Base-by-base conservation (phyloP, 2,113 vertebrate species). In the Alosa alosa region DNA sequence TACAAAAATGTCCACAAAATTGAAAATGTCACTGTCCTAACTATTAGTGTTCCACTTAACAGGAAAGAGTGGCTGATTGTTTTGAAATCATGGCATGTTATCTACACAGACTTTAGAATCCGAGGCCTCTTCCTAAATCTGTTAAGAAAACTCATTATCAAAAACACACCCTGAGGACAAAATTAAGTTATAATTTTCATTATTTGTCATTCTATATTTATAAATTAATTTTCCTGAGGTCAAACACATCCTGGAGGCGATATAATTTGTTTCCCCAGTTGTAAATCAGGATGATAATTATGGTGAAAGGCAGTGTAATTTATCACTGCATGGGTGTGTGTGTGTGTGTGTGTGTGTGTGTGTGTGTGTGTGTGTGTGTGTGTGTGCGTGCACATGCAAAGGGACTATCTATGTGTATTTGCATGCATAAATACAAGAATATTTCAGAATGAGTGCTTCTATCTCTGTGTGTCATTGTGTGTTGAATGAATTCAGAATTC, bases 71-170 rank as follows among this genome's bases (percentile, higher is more conserved):
- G 13, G 13, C 31, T 78, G 2, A 39, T 17, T 68, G 64, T 39
- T 78, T 36, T 36, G 13, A 78, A 39, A 88, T 91, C 88, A 75
- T 87, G 39, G 11, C 25, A 55, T 52, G 49, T 55, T 22, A 52
- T 78, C 50, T 60, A 41, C 49, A 17, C 49, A 83, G 82, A 57
- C 87, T 87, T 88, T 15, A 78, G 72, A 78, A 13, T 31, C 31
- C n/a, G 50, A 72, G 44, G 81, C 78, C 81, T 87, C 85, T 83
- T 84, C 25, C 57, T 86, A 84, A 85, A 86, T 85, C 81, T 90
- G 87, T 81, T 88, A 88, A 90, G 83, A 89, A 92, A 89, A 88
- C 85, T 88, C 87, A 89, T 92, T 92, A 91, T 88, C 91, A 91
- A 89, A 85, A 83, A 75, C 85, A 85, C 85, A 90, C 88, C 92